phyloP scores from a whole-genome alignment of 2,113 vertebrate genomes.

The Cichladusa arquata region DNA sequence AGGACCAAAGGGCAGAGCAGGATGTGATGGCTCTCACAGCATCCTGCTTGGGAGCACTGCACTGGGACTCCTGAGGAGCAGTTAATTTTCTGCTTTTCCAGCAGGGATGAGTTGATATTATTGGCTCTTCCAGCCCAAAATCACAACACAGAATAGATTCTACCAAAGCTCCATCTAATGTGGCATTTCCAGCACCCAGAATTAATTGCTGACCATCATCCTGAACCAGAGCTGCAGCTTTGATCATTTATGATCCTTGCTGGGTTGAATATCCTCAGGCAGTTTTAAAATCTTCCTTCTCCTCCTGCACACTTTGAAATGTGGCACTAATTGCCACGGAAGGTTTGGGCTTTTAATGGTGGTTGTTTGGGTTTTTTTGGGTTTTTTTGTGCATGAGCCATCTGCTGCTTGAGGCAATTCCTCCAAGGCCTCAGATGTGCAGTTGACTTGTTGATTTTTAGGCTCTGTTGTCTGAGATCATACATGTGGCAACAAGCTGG shows the following conservation, averaged over 20 bases:
- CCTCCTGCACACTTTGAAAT: background rate
- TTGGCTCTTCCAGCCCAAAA: background rate
- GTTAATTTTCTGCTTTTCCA: background rate
- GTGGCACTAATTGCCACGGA: background rate
- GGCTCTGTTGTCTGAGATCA: background rate
- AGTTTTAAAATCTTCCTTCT: background rate
- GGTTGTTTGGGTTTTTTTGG: background rate
- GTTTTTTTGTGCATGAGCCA: background rate
- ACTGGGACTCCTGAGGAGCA: fast-evolving
- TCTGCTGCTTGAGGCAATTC: background rate
- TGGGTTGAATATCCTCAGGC: background rate
- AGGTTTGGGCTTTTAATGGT: background rate
- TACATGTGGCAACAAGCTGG: background rate
- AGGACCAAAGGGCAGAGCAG: background rate
- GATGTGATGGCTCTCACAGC: background rate
- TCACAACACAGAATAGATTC: background rate
- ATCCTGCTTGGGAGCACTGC: background rate
- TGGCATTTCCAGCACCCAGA: background rate
- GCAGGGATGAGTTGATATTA: background rate
- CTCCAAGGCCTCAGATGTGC: background rate
- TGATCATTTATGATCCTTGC: background rate
- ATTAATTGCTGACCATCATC: background rate
- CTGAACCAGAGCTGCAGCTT: background rate
- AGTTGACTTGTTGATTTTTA: background rate
- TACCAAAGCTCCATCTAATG: background rate